These are phyloP conservation scores for Sweltsa coloradensis DNA, from an alignment of 1,140 invertebrate genomes.

Conservation along the genomic window DNA sequence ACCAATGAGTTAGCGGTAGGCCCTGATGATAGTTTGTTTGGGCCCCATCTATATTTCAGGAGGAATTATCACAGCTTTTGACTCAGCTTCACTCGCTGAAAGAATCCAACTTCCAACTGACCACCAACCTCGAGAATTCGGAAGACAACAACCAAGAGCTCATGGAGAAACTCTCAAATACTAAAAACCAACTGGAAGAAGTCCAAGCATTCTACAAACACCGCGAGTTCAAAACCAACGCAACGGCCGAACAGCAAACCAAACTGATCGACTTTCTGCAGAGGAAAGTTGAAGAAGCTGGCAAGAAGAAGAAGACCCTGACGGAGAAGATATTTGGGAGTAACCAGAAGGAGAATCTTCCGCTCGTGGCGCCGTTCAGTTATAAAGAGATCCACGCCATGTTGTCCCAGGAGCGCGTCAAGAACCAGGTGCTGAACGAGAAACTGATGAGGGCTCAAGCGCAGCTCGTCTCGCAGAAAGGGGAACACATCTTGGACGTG, in stretches of 20 bases:
- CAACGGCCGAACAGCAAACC: conserved; percentile 71
- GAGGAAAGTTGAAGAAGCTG: conserved; percentile 30
- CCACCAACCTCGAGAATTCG: conserved; percentile 31
- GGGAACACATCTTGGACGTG: no score
- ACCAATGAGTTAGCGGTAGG: no score
- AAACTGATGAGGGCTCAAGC: no score
- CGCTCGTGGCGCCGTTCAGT: conserved; percentile 27
- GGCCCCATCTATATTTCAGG: no score
- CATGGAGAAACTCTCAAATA: conserved; percentile 1
- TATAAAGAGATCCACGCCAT: no score
- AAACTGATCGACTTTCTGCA: conserved; percentile 84
- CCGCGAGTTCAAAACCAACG: conserved; percentile 62
- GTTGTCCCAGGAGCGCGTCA: no score
- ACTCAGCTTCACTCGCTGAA: conserved; percentile 50
- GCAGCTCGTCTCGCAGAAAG: no score
- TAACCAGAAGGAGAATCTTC: conserved; percentile 39
- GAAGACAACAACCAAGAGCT: conserved; percentile 30
- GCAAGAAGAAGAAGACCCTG: conserved; percentile 40
- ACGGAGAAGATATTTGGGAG: conserved; percentile 48
- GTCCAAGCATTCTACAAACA: conserved; percentile 53
- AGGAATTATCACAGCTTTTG: conserved; percentile 47
- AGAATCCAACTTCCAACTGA: conserved; percentile 37
- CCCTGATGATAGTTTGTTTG: no score
- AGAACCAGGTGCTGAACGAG: no score
- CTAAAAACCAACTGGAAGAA: conserved; percentile 32